Base-by-base conservation (phyloP, 2,888 invertebrate genomes). In the Xestia xanthographa region DNA sequence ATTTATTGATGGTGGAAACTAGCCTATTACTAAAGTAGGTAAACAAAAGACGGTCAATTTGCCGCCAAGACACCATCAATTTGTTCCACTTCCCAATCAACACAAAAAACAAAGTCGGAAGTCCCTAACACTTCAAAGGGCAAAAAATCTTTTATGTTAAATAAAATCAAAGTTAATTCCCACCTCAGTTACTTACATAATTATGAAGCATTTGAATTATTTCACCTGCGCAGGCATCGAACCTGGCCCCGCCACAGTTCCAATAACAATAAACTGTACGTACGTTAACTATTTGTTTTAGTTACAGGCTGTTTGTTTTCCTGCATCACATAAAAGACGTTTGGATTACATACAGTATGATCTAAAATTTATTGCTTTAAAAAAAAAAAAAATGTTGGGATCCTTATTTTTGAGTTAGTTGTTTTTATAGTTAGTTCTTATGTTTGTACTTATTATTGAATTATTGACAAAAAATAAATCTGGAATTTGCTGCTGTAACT, bases 261-360 rank as follows among this genome's bases (percentile, higher is more conserved):
- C 78, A 89, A 90, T 91, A 91, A 90, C 90, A 92, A 92, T 92
- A 92, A 92, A 92, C 92, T 87, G 77, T 63, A 81, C 80, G 81
- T 70, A 80, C 84, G 79, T 82, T 77, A 82, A 88, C 88, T 86
- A 89, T 89, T 90, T 90, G 85, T 89, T 86, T 87, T 81, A 83
- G 79, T 79, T 89, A 89, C 87, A 88, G 89, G 82, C 63, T 90
- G 91, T 88, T 89, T 83, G 77, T 84, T 83, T 83, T 86, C 74
- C 29, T 77, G 77, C 17, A 77, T 79, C 77, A 78, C 77, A 81
- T 85, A 68, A 79, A 88, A 83, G 79, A 62, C 79, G 80, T 72
- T 79, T 53, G 66, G 20, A 83, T 82, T 84, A 79, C 43, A 69
- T 84, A 87, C 83, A 87, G 86, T n/a, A 34, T 80, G 86, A 73